Conservation (phyloP, 2,797 vertebrate species). For the Schizopygopsis pylzovi region DNA sequence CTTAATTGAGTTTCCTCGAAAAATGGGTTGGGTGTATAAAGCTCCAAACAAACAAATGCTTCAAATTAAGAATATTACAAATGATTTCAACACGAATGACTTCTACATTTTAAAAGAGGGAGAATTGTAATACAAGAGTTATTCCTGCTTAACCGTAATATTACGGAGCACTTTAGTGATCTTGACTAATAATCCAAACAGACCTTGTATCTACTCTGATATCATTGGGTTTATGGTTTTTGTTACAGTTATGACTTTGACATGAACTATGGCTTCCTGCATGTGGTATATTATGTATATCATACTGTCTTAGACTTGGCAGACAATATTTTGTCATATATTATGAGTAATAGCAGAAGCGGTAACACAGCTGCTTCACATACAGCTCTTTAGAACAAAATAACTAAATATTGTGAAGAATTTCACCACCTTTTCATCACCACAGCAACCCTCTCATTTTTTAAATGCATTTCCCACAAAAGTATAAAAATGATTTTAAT, state of each 20-base stretch:
- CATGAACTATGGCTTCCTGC: background rate
- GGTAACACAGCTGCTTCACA: background rate
- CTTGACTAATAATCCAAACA: background rate
- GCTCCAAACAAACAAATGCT: constrained; percentile 21
- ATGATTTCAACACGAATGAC: background rate
- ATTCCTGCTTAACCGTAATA: background rate
- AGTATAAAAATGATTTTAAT: background rate
- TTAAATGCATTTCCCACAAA: background rate
- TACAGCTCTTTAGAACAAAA: background rate
- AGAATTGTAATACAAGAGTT: background rate
- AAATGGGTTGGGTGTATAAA: background rate
- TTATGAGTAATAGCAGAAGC: background rate
- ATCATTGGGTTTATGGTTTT: background rate
- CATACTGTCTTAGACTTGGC: background rate
- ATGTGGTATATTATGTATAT: background rate
- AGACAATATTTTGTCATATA: background rate
- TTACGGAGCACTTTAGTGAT: background rate
- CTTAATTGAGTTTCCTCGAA: constrained; percentile 16
- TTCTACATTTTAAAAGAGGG: background rate
- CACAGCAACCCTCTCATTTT: background rate
- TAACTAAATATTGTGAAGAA: background rate
- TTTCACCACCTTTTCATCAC: background rate
- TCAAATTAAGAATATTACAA: background rate
- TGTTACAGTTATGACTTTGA: background rate
- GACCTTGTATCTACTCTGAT: background rate